Evolutionary conservation across 2,797 vertebrate genomes (phyloP), one percentile per base, ranked within the genome.

Genomic region (Otolemur crassicaudatus): DNA sequence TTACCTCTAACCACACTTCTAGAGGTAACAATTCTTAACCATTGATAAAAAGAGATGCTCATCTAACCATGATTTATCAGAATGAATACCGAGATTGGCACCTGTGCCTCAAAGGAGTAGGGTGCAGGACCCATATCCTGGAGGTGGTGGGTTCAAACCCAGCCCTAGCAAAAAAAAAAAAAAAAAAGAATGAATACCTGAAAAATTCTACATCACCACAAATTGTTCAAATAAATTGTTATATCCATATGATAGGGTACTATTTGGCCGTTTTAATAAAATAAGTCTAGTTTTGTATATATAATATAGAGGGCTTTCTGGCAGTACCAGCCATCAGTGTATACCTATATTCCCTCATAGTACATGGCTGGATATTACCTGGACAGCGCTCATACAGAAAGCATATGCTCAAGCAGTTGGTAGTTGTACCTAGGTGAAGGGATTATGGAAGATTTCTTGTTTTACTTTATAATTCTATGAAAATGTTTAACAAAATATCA

Each of bases 381-480:
- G 49, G 49, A 53, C 49, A 53, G 14, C 14, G 14, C 49, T 53
- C 49, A 16, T 40, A 23, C 53, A 14, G 29, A 56, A 75, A 85
- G 22, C 23, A 34, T 63, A 82, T 83, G 5, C 25, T 14, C 12
- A 70, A 80, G 65, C 23, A 81, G n/a, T 3, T 3, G 83, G 34
- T 87, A 12, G 23, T 73, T 83, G 29, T 75, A 79, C 79, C 31
- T 91, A 17, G n/a, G 12, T 93, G 1, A 70, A 86, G 8, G 46
- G 13, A 76, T 46, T 89, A 86, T 29, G 19, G 29, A 67, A 11
- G 27, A 37, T 19, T 77, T 92, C 88, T 77, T 19, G 65, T 94
- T 87, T 96, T 79, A 49, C 37, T 85, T 92, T 63, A 90, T 82
- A 79, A 46, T 82, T 93, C 88, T 82, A 23, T 53, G 29, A 43